Evolutionary conservation across 2,797 vertebrate species (phyloP), one percentile per base, ranked within the genome.

Genomic region (Buceros bicornis): DNA sequence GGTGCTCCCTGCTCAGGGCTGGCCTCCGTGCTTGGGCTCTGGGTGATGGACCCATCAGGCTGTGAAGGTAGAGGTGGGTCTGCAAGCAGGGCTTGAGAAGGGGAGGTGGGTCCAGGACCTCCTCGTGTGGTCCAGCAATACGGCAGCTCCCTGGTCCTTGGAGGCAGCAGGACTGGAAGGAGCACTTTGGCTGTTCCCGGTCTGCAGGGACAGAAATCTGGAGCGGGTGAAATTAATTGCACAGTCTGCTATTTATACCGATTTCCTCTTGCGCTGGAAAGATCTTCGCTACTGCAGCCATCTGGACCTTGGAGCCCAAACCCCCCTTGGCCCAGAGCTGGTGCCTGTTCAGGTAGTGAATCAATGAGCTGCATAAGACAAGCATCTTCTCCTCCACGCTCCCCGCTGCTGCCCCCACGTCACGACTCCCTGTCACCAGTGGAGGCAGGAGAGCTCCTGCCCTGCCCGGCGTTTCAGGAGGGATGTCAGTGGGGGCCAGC

Each of bases 261-360:
- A 2, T 82, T 93, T 97, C 89, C 76, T 94, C 89, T 91, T 20
- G 70, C 85, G 95, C 92, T 96, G 94, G 93, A 94, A 94, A 91
- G 80, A 91, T 93, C 92, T 64, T 90, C 26, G 1, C 67, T 92
- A n/a, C 95, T 56, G 83, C 79, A 95, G 89, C 95, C 95, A 96
- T 96, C 95, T 96, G 96, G 94, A 86, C 60, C 56, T 54, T 61
- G 57, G 82, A 95, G 82, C 87, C 84, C 4, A 3, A 83, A 69
- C 16, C 37, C 2, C 1, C 33, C 73, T 77, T 50, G 60, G 85
- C 83, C 93, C 8, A 1, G 85, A 89, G 81, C 67, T 58, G 72
- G 58, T 22, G 95, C 35, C 60, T 69, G 28, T 60, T 78, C 86
- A 93, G 87, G 88, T 69, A 24, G 51, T 74, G 91, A 73, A 73